Conservation (phyloP, 2,797 vertebrate species). For the Paguma larvata region DNA sequence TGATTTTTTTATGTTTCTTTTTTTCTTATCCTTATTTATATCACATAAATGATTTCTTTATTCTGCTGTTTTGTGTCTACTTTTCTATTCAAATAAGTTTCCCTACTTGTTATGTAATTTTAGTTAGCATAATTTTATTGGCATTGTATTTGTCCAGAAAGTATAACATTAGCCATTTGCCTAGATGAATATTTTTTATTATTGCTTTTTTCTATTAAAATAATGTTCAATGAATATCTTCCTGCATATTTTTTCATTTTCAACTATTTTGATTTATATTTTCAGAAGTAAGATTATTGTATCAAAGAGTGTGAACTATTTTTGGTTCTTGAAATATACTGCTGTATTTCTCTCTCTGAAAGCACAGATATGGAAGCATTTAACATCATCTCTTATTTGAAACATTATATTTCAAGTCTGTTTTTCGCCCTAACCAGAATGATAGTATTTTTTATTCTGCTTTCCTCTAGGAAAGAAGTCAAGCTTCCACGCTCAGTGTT, state of each 20-base stretch:
- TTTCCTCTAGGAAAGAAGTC: neutral
- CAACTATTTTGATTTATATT: slow-evolving; percentile 45
- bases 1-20: slow-evolving; percentile 12
- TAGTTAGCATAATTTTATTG: slow-evolving; percentile 64
- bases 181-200: slow-evolving; percentile 66
- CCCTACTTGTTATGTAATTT: slow-evolving; percentile 60
- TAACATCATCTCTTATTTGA: slow-evolving; percentile 54
- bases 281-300: slow-evolving; percentile 52
- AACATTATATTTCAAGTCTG: slow-evolving; percentile 45
- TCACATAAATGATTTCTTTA: slow-evolving; percentile 38
- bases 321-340: slow-evolving; percentile 45
- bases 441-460: slow-evolving; percentile 1
- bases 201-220: slow-evolving; percentile 67
- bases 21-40: slow-evolving; percentile 55
- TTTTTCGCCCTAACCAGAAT: neutral
- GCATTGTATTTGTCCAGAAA: slow-evolving; percentile 50
- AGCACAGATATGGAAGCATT: neutral
- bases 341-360: slow-evolving; percentile 14
- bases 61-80: slow-evolving; percentile 19
- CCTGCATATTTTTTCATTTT: slow-evolving; percentile 57
- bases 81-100: slow-evolving; percentile 59
- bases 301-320: slow-evolving; percentile 19
- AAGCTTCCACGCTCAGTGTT: neutral
- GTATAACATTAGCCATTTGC: slow-evolving; percentile 44
- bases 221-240: slow-evolving; percentile 23